These are phyloP conservation scores for Parus major DNA, from an alignment of 2,113 vertebrate genomes.

Conservation along the genomic window DNA sequence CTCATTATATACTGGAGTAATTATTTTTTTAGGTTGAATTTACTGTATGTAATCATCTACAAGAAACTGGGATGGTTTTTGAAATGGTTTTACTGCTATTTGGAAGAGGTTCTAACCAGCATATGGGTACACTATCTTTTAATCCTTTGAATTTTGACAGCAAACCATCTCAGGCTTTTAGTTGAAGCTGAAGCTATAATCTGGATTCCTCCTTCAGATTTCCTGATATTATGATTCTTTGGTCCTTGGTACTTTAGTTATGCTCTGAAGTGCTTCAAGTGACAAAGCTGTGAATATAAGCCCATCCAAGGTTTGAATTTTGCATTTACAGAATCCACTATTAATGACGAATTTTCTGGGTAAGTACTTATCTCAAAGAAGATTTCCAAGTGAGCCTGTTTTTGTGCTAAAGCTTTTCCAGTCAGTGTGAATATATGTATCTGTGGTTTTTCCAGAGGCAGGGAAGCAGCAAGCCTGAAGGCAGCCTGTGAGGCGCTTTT, in stretches of 20 bases:
- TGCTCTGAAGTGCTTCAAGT: neutral
- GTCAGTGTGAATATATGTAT: neutral
- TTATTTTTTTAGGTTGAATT: neutral
- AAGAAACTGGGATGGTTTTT: neutral
- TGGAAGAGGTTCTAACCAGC: neutral
- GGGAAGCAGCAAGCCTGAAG: neutral
- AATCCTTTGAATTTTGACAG: neutral
- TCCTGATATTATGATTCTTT: neutral
- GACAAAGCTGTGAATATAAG: neutral
- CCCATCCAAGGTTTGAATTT: neutral
- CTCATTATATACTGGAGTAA: neutral
- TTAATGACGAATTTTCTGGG: neutral
- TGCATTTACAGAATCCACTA: neutral
- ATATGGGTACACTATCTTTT: neutral
- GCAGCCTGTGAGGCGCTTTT: neutral
- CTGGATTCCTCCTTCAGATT: neutral
- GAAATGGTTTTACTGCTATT: neutral
- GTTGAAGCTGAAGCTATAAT: neutral
- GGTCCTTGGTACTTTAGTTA: neutral
- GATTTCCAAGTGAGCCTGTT: neutral
- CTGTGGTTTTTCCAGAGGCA: accelerated
- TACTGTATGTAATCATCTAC: neutral
- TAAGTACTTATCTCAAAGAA: neutral
- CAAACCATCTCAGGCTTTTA: neutral
- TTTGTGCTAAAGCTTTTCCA: neutral